Conservation (phyloP, 2,113 vertebrate genomes). For the Phoxinus phoxinus region DNA sequence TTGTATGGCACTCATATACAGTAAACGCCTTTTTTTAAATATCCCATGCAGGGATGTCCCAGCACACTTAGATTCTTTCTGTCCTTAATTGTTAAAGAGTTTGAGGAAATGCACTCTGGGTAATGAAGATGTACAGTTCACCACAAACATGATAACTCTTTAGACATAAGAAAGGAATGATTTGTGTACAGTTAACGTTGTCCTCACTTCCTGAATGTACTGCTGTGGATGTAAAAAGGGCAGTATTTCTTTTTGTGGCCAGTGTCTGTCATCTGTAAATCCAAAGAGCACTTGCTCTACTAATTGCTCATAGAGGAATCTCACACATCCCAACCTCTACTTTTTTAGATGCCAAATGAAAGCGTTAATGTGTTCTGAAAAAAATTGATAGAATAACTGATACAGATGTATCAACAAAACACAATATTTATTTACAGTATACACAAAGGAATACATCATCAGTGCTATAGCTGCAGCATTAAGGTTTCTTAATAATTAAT, state of each 20-base stretch:
- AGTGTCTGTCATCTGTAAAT: constrained; percentile 27
- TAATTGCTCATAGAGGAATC: constrained; percentile 56
- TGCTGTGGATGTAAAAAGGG: constrained; percentile 20
- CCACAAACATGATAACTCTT: constrained; percentile 6
- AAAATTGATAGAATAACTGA: background rate
- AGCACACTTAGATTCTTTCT: constrained; percentile 21
- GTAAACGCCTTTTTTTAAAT: constrained; percentile 30
- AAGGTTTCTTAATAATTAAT: background rate
- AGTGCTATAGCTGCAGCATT: background rate
- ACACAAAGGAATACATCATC: background rate
- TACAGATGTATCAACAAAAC: background rate
- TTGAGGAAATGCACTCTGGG: constrained; percentile 49
- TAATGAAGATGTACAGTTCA: constrained; percentile 25
- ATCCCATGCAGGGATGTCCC: background rate
- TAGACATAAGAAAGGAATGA: background rate
- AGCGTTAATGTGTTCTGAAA: background rate
- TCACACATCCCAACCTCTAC: constrained; percentile 49
- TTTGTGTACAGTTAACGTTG: constrained; percentile 2
- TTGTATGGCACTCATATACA: constrained; percentile 4
- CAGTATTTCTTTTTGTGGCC: constrained; percentile 43
- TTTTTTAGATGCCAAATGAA: constrained; percentile 29
- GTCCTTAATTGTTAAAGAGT: constrained; percentile 42
- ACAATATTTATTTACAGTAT: background rate
- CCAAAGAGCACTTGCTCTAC: constrained; percentile 52
- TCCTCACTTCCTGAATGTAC: constrained; percentile 14